Evolutionary conservation across 2,797 vertebrate species (phyloP).

Genomic region (Hylomyscus alleni): DNA sequence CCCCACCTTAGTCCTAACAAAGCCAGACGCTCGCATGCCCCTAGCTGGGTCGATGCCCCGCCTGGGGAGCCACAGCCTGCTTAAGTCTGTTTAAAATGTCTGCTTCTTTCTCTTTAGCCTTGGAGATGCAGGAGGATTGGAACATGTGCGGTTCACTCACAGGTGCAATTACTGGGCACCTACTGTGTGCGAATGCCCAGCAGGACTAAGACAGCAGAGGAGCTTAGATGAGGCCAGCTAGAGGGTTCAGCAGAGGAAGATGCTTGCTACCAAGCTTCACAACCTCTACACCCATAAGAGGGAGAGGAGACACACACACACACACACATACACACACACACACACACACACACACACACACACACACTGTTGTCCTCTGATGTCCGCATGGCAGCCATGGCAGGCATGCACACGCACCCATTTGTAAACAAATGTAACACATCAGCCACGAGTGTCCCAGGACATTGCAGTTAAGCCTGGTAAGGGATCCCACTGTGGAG

Average conservation of each 20-base stretch:
- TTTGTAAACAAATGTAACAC: no score
- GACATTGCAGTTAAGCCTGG: no score
- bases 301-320: neutral
- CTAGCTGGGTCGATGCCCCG: constrained; percentile 40
- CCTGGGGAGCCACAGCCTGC: constrained; percentile 34
- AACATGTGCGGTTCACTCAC: no score
- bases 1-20: constrained; percentile 39
- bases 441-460: neutral
- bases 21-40: constrained; percentile 21
- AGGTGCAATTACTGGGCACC: neutral
- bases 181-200: neutral
- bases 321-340: neutral
- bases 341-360: no score
- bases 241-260: neutral
- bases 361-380: neutral
- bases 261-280: neutral
- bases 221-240: neutral
- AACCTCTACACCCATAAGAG: no score
- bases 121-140: neutral
- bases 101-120: constrained; percentile 16
- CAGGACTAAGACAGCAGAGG: neutral
- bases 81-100: constrained; percentile 23
- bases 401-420: no score
- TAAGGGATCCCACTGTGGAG: neutral
- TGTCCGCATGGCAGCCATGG: neutral